These are phyloP conservation scores for Glyptemys insculpta DNA, from an alignment of 2,797 vertebrate genomes.

Conservation along the genomic window DNA sequence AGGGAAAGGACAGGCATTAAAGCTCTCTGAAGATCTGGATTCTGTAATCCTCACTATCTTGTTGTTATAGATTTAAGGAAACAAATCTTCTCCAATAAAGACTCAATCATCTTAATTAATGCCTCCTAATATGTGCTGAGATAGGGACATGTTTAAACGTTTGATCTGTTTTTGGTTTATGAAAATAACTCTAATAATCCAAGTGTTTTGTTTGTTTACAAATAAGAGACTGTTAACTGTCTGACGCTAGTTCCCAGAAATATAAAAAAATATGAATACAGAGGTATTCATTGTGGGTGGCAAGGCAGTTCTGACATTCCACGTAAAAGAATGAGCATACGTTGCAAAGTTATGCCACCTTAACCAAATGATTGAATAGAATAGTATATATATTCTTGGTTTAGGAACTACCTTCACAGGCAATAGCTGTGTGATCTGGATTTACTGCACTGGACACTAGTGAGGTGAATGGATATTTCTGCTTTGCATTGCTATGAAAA, in stretches of 20 bases:
- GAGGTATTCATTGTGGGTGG: neutral
- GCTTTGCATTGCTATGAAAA: neutral
- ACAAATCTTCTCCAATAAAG: neutral
- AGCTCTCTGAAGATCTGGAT: neutral
- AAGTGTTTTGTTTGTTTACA: neutral
- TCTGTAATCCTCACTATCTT: neutral
- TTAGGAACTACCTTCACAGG: neutral
- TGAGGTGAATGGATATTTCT: neutral
- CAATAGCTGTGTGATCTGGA: neutral
- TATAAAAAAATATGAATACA: neutral
- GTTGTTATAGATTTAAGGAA: neutral
- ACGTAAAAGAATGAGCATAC: neutral
- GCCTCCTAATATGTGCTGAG: neutral
- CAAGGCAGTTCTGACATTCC: neutral
- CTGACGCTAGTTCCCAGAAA: neutral
- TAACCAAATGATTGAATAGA: neutral
- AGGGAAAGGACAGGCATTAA: neutral
- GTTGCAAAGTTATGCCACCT: neutral
- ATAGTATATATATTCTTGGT: fast-evolving
- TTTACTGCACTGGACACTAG: neutral
- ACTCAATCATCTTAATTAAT: neutral
- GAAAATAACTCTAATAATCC: neutral
- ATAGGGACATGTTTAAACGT: neutral
- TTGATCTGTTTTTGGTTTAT: neutral
- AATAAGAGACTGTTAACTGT: neutral